phyloP scores from a whole-genome alignment of 1,140 invertebrate genomes.

The Drepana arcuata region DNA sequence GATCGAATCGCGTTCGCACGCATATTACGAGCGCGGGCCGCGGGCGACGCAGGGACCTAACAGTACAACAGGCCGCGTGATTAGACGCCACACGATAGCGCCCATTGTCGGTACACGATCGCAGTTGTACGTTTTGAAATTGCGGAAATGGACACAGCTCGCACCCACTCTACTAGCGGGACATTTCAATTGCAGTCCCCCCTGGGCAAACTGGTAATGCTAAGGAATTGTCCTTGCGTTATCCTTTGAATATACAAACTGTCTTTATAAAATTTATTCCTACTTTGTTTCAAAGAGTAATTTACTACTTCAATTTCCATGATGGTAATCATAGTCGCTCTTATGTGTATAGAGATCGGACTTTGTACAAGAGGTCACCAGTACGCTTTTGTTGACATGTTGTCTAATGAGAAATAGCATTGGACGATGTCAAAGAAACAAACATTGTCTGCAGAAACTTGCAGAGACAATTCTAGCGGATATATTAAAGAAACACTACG shows the following conservation, averaged over 20 bases:
- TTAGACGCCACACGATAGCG: conserved; percentile 67
- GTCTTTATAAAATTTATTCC: no score
- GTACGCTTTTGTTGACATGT: conserved; percentile 60
- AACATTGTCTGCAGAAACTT: conserved; percentile 3
- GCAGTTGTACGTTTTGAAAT: conserved; percentile 55
- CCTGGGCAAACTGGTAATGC: no score
- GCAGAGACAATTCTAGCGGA: no score
- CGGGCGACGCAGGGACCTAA: conserved; percentile 45
- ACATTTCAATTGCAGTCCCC: conserved; percentile 59
- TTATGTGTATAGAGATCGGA: conserved; percentile 2
- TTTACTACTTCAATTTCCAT: conserved; percentile 5
- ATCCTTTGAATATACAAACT: no score
- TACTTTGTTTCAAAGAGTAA: no score
- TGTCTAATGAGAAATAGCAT: conserved; percentile 60
- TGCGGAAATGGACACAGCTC: conserved; percentile 64
- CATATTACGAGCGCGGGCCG: conserved; percentile 52
- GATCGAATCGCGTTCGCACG: conserved; percentile 62
- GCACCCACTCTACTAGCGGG: conserved; percentile 51
- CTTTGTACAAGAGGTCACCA: conserved; percentile 27
- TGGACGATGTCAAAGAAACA: no score
- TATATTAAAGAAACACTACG: conserved; percentile 15
- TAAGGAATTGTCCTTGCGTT: no score
- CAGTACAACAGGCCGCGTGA: conserved; percentile 56
- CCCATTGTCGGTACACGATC: conserved; percentile 67
- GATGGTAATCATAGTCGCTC: conserved; percentile 14